A percentile compares a stretch with the other conserved stretches of the same genome.
These are phyloP conservation scores for Phyllopteryx taeniolatus DNA, from an alignment of 2,113 vertebrate genomes.

Conservation along the genomic window DNA sequence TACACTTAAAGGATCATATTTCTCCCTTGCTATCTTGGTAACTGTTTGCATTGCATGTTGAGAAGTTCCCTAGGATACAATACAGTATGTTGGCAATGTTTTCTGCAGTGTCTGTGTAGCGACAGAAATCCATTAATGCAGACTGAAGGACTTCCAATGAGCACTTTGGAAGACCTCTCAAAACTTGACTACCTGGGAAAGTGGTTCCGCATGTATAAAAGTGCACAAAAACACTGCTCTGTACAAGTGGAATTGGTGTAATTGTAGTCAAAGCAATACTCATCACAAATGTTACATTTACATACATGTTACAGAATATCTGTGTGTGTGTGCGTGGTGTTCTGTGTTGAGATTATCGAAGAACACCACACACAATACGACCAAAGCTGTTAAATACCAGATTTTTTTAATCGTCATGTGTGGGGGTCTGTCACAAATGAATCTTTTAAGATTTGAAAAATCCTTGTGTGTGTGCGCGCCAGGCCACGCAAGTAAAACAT, in stretches of 20 bases:
- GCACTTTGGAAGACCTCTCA: background rate
- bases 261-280: background rate
- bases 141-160: constrained; percentile 5
- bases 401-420: too few relatives aligned
- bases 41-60: background rate
- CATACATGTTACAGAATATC: too few relatives aligned
- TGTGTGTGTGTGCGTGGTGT: too few relatives aligned
- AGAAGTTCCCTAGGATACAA: background rate
- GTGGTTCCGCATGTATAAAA: background rate
- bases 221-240: background rate
- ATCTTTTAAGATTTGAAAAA: too few relatives aligned
- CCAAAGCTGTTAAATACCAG: too few relatives aligned
- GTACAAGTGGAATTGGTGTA: background rate
- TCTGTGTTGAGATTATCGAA: too few relatives aligned
- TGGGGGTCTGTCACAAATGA: too few relatives aligned
- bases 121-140: constrained; percentile 3
- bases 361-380: too few relatives aligned
- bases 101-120: constrained; percentile 1
- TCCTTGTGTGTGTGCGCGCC: too few relatives aligned
- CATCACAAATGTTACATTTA: background rate
- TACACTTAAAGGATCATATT: background rate
- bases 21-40: background rate
- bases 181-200: background rate
- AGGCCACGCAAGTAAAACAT: too few relatives aligned
- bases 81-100: background rate